phyloP scores from a whole-genome alignment of 2,888 invertebrate species.

The Zaprionus obscuricornis region DNA sequence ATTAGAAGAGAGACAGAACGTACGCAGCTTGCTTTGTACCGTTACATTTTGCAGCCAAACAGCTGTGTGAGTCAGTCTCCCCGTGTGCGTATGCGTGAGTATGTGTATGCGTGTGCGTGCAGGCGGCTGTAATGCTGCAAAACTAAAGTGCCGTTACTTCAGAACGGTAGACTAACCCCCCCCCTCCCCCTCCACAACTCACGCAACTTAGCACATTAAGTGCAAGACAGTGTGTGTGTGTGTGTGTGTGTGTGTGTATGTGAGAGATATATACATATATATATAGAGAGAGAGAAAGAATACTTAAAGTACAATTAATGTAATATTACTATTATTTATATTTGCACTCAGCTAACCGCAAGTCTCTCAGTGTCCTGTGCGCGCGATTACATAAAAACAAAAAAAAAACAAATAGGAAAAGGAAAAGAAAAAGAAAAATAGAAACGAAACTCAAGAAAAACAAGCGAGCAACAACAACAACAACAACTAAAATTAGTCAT shows the following conservation, averaged over 20 bases:
- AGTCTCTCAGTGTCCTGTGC: constrained; percentile 4
- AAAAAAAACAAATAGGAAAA: too few species aligned
- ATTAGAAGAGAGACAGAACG: too few species aligned
- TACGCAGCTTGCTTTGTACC: constrained; percentile 37
- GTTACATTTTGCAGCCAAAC: constrained; percentile 43
- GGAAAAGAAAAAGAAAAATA: too few species aligned
- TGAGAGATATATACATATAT: too few species aligned
- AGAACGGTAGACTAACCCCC: constrained; percentile 35
- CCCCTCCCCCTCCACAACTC: constrained; percentile 2
- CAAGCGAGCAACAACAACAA: constrained; percentile 1
- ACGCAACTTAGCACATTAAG: too few species aligned
- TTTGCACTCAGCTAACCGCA: not conserved
- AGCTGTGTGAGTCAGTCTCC: constrained; percentile 53
- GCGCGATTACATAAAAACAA: constrained; percentile 51
- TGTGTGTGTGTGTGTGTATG: too few species aligned
- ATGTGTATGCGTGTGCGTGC: constrained; percentile 5
- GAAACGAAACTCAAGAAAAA: too few species aligned
- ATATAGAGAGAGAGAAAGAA: too few species aligned
- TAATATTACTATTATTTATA: not conserved
- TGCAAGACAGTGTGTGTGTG: too few species aligned
- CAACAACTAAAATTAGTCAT: constrained; percentile 49
- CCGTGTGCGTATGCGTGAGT: not conserved
- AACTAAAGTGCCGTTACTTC: constrained; percentile 14
- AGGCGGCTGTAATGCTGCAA: constrained; percentile 38
- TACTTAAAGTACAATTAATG: too few species aligned